Evolutionary conservation across 2,113 vertebrate genomes (phyloP), one percentile per base, ranked within the genome.

Genomic region (pig (Sus scrofa)): DNA sequence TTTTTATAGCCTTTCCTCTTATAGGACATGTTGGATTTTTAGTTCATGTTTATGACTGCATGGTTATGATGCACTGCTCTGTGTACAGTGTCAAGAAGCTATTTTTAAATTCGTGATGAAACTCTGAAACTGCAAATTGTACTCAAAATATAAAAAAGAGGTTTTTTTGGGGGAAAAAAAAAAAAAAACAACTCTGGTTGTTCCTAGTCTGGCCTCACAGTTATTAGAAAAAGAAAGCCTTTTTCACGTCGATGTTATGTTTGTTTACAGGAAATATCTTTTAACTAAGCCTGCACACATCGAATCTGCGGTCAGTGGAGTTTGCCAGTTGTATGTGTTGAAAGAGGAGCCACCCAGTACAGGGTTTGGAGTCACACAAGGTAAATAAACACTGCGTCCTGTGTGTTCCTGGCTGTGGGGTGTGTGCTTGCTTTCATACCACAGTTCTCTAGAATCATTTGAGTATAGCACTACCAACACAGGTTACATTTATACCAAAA

Each of bases 311-410:
- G 98, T 99, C 82, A 98, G 98, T 54, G 99, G 98, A 12, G 98
- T 99, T 91, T 99, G 99, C 98, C 99, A 99, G 96, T 98, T 99
- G 26, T 99, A 99, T 96, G 91, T 98, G 75, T 77, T 99, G 97
- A 99, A 90, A 56, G 99, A 99, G 94, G 99, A 99, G 26, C 89
- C 98, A 0, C 98, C 98, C 74, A 99, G 98, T 95, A 96, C 98
- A 9, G 99, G 99, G 32, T 99, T 99, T 97, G 99, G 99, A 82
- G 97, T 98, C 95, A 98, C 95, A 74, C 98, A 98, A 96, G 99
- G 99, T 99, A 98, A 94, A 30, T 30, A 44, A n/a, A n/a, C n/a
- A 3, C 52, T 24, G 6, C 56, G 15, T 50, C 70, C 9, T 86
- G 54, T 19, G 19, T 62, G 18, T n/a, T 30, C 58, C 39, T 13